Evolutionary conservation across 2,888 invertebrate species (phyloP).

Genomic region (Yponomeuta plumbellus): DNA sequence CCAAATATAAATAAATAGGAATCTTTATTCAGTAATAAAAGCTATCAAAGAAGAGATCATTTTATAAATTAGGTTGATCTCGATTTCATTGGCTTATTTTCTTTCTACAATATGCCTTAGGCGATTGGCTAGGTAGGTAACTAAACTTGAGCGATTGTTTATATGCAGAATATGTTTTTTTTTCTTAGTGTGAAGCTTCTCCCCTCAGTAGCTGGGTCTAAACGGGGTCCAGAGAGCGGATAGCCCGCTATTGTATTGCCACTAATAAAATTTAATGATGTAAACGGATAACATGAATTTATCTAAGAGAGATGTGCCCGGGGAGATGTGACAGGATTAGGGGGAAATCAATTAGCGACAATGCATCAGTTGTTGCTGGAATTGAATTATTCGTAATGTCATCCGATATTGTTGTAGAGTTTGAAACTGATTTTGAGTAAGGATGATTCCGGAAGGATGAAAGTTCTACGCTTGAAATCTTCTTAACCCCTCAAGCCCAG

Average conservation of each 20-base stretch:
- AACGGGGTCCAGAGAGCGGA: not conserved
- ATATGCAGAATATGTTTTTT: too few species aligned
- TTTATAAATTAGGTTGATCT: too few species aligned
- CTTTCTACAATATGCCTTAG: too few species aligned
- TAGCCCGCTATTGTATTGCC: conserved; percentile 55
- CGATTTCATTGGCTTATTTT: too few species aligned
- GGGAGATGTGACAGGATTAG: conserved; percentile 42
- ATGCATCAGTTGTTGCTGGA: conserved; percentile 56
- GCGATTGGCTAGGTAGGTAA: too few species aligned
- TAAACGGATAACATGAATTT: conserved; percentile 74
- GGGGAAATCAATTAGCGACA: conserved; percentile 67
- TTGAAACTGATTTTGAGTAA: not conserved
- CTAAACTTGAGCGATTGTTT: too few species aligned
- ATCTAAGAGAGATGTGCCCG: conserved; percentile 56
- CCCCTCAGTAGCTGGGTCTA: not conserved
- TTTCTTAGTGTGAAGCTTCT: too few species aligned
- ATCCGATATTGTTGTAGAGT: conserved; percentile 46
- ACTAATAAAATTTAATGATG: conserved; percentile 76
- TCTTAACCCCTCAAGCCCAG: too few species aligned
- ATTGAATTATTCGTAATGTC: conserved; percentile 35
- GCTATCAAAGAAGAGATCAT: too few species aligned
- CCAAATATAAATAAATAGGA: too few species aligned
- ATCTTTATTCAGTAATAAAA: too few species aligned
- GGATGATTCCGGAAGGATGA: not conserved
- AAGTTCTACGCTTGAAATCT: too few species aligned